phyloP scores from a whole-genome alignment of 2,113 vertebrate species.

The Campylomormyrus tamandua region DNA sequence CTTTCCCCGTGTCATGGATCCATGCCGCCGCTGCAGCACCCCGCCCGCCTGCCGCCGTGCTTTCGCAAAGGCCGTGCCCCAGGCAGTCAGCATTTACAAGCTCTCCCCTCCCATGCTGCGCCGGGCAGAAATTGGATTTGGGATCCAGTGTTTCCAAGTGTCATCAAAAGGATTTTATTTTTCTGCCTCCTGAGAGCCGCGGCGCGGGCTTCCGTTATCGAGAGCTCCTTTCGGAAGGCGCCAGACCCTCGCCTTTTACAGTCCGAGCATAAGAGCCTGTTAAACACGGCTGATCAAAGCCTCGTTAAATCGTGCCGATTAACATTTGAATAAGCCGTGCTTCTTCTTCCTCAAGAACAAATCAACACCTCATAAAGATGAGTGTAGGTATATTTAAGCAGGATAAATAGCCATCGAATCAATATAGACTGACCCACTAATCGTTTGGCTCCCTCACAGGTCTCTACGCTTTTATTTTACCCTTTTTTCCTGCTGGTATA shows the following conservation, averaged over 20 bases:
- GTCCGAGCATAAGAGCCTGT: constrained; percentile 16
- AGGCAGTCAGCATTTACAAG: not conserved
- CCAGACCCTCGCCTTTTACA: constrained; percentile 14
- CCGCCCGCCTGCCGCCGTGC: not conserved
- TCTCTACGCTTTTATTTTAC: constrained; percentile 33
- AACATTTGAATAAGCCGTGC: constrained; percentile 16
- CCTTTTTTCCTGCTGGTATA: constrained; percentile 37
- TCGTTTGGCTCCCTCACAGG: constrained; percentile 44
- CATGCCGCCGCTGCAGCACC: not conserved
- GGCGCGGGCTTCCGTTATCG: not conserved
- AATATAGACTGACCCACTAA: constrained; percentile 50
- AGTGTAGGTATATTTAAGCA: constrained; percentile 37
- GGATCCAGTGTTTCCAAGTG: constrained; percentile 7
- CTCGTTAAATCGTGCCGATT: constrained; percentile 15
- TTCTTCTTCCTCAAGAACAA: constrained; percentile 10
- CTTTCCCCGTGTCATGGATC: not conserved
- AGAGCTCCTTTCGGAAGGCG: not conserved
- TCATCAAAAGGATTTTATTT: constrained; percentile 21
- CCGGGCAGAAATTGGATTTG: constrained; percentile 11
- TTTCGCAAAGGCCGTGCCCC: not conserved
- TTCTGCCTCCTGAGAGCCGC: not conserved
- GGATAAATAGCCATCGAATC: constrained; percentile 51
- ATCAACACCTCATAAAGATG: constrained; percentile 22
- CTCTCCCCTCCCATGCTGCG: not conserved
- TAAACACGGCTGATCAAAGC: constrained; percentile 22